Conservation (phyloP, 2,888 invertebrate genomes). For the Caenorhabditis auriculariae region DNA sequence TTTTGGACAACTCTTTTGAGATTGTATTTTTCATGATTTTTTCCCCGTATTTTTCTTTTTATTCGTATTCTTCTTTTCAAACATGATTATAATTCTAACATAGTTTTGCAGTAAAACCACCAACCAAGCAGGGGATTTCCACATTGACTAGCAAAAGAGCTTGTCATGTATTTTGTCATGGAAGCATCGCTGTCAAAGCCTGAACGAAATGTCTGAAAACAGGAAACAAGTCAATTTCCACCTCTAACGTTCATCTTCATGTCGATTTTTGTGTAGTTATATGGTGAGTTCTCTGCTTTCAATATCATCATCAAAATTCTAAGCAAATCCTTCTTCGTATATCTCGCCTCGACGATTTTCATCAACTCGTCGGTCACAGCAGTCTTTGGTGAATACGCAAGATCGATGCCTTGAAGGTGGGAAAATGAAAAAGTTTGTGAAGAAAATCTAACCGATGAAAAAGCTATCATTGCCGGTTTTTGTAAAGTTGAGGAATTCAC, state of each 20-base stretch:
- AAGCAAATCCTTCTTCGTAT: too few relatives aligned
- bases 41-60: background rate
- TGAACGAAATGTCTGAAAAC: too few relatives aligned
- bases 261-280: too few relatives aligned
- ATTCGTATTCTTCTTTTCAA: background rate
- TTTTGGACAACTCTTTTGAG: too few relatives aligned
- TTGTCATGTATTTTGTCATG: constrained; percentile 62
- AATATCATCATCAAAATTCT: background rate
- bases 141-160: constrained; percentile 42
- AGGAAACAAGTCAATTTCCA: too few relatives aligned
- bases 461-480: background rate
- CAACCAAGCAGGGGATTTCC: constrained; percentile 42
- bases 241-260: too few relatives aligned
- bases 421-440: too few relatives aligned
- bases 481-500: constrained; percentile 31
- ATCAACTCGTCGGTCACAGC: constrained; percentile 24
- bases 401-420: constrained; percentile 8
- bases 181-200: constrained; percentile 64
- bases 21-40: too few relatives aligned
- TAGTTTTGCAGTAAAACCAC: background rate
- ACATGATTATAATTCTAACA: background rate
- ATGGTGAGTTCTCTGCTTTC: too few relatives aligned
- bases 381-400: constrained; percentile 42
- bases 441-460: constrained; percentile 6
- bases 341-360: constrained; percentile 14